Evolutionary conservation across 2,113 vertebrate genomes (phyloP).

Genomic region (Ahaetulla prasina): DNA sequence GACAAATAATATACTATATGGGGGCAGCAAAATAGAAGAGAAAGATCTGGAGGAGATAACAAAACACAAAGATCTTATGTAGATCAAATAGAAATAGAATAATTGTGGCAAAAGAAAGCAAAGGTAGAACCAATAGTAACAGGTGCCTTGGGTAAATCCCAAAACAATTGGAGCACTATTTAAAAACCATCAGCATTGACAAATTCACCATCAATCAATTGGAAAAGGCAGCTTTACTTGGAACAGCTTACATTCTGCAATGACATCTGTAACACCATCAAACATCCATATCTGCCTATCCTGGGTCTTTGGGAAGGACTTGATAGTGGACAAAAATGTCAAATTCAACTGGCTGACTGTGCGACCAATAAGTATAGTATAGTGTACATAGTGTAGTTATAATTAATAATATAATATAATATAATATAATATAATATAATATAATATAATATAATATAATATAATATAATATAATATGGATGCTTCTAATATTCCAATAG

Average conservation of each 20-base stretch:
- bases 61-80: background rate
- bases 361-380: background rate
- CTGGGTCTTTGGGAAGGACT: background rate
- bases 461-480: background rate
- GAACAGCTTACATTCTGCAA: background rate
- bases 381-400: background rate
- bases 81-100: background rate
- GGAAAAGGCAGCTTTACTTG: background rate
- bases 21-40: background rate
- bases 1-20: background rate
- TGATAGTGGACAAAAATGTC: background rate
- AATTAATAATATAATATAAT: too few species aligned
- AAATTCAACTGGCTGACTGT: background rate
- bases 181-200: background rate
- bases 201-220: background rate
- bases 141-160: background rate
- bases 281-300: background rate
- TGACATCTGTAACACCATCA: background rate
- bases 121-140: background rate
- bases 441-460: too few species aligned
- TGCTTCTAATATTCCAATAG: background rate
- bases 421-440: too few species aligned
- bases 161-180: background rate
- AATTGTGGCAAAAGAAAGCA: background rate
- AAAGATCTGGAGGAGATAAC: background rate